These are phyloP conservation scores for Chelmon rostratus DNA, from an alignment of 2,797 vertebrate species.

Conservation along the genomic window DNA sequence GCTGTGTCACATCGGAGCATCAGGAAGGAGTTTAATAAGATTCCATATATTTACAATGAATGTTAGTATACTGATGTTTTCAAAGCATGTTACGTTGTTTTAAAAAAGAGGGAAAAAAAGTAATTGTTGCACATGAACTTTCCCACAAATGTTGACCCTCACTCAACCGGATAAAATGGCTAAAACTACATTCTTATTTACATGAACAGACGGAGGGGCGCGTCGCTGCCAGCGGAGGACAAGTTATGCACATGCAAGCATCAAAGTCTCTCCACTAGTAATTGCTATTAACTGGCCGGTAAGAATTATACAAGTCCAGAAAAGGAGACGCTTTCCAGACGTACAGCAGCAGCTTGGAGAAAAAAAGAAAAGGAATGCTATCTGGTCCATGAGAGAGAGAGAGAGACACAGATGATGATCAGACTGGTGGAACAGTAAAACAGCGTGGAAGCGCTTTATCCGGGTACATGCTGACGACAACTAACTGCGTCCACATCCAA, in stretches of 20 bases:
- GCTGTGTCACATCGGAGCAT: conserved; percentile 17
- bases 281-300: conserved; percentile 35
- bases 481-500: neutral
- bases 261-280: conserved; percentile 39
- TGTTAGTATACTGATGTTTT: conserved; percentile 46
- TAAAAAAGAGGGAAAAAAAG: conserved; percentile 15
- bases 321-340: conserved; percentile 28
- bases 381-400: conserved; percentile 1
- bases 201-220: conserved; percentile 35
- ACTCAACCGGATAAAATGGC: conserved; percentile 52
- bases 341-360: conserved; percentile 27
- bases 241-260: conserved; percentile 67
- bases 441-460: neutral
- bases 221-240: conserved; percentile 26
- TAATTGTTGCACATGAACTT: conserved; percentile 46
- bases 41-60: conserved; percentile 62
- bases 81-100: conserved; percentile 43
- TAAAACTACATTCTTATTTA: conserved; percentile 67
- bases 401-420: neutral
- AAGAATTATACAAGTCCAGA: conserved; percentile 38
- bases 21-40: conserved; percentile 27
- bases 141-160: conserved; percentile 54
- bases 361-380: conserved; percentile 51
- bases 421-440: neutral
- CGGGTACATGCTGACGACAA: neutral